A percentile compares a stretch with the other conserved stretches of the same genome.
Evolutionary conservation across 2,113 vertebrate species (phyloP).

Genomic region (Coptodon rendalli): DNA sequence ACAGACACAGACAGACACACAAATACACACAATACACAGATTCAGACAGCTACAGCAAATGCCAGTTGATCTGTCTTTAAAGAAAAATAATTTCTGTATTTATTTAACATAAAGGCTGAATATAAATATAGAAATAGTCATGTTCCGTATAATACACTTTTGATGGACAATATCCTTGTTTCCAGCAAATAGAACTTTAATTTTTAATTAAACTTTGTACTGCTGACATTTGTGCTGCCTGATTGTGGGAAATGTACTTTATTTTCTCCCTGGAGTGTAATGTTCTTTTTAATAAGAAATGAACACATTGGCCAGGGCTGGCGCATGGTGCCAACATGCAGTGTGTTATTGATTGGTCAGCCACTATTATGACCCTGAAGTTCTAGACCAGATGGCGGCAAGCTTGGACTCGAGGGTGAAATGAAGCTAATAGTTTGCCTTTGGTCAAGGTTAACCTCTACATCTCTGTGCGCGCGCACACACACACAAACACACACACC

Average conservation of each 20-base stretch:
- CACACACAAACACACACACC: background rate
- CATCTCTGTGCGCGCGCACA: background rate
- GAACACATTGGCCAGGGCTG: background rate
- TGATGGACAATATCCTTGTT: background rate
- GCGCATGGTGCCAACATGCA: slow-evolving; percentile 15
- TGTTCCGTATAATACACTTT: background rate
- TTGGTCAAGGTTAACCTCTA: slow-evolving; percentile 55
- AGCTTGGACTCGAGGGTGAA: slow-evolving; percentile 43
- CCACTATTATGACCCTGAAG: slow-evolving; percentile 32
- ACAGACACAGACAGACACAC: background rate
- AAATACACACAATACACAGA: background rate
- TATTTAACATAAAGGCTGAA: background rate
- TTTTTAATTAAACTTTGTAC: slow-evolving; percentile 5
- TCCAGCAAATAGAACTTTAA: background rate
- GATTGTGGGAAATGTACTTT: background rate
- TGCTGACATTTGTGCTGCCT: background rate
- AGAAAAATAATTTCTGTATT: background rate
- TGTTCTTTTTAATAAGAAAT: slow-evolving; percentile 7
- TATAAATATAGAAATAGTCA: background rate
- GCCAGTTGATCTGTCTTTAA: background rate
- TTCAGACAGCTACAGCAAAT: background rate
- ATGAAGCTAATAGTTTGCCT: slow-evolving; percentile 47
- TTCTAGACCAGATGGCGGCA: slow-evolving; percentile 54
- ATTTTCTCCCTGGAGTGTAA: background rate
- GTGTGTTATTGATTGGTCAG: slow-evolving; percentile 47